Conservation (phyloP, 2,113 vertebrate species). For the Zosterops japonicus region DNA sequence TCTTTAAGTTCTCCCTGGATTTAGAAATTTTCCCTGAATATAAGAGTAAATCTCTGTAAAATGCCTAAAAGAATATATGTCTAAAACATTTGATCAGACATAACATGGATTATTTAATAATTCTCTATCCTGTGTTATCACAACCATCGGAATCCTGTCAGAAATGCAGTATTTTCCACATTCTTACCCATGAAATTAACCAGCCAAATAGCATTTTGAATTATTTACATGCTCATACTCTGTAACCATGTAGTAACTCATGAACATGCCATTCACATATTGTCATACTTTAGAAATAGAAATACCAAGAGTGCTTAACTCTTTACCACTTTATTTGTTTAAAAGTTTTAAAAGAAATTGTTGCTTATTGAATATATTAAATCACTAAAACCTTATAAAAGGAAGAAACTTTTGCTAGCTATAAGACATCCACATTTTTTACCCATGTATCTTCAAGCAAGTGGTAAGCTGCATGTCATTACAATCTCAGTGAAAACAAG, state of each 20-base stretch:
- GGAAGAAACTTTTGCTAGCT: not conserved
- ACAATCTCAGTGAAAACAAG: not conserved
- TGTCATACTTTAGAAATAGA: constrained; percentile 28
- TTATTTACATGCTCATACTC: not conserved
- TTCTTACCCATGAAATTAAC: not conserved
- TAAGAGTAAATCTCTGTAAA: not conserved
- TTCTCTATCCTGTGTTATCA: not conserved
- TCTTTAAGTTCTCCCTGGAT: not conserved
- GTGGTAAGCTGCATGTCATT: not conserved
- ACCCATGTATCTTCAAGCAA: not conserved
- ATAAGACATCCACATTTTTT: not conserved
- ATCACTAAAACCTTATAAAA: not conserved
- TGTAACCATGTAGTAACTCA: constrained; percentile 26
- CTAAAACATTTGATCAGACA: not conserved
- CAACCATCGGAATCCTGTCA: not conserved
- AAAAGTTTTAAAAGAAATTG: not conserved
- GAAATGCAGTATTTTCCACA: constrained; percentile 15
- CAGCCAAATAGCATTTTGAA: not conserved
- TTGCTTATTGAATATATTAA: not conserved
- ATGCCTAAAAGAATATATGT: not conserved
- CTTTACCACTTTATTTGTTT: not conserved
- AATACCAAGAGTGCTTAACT: not conserved
- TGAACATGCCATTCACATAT: constrained; percentile 28
- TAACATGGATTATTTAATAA: not conserved
- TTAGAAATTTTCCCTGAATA: not conserved